A percentile compares a stretch with the other conserved stretches of the same genome.
Conservation (phyloP, 2,797 vertebrate genomes). For the Balearica regulorum region DNA sequence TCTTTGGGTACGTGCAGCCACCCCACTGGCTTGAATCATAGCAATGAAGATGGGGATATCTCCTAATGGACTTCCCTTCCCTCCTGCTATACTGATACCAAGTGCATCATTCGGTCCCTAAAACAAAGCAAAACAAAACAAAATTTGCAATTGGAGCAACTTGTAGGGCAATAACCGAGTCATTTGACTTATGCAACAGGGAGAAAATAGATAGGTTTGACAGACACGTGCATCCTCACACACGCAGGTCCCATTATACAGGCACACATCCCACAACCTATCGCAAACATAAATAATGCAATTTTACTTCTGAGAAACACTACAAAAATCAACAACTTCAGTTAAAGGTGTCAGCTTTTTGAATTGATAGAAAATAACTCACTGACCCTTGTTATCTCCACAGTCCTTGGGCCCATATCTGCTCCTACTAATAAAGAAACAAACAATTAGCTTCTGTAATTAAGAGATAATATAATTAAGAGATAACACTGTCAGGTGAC, state of each 20-base stretch:
- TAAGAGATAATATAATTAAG: slow-evolving; percentile 61
- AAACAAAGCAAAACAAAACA: not conserved
- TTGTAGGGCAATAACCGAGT: not conserved
- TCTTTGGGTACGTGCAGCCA: slow-evolving; percentile 86
- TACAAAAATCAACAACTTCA: not conserved
- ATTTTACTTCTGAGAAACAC: not conserved
- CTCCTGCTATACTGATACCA: slow-evolving; percentile 94
- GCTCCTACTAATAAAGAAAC: slow-evolving; percentile 66
- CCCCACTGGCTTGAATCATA: slow-evolving; percentile 95
- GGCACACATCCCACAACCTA: not conserved
- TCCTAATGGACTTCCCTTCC: slow-evolving; percentile 90
- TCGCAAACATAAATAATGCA: not conserved
- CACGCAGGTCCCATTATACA: not conserved
- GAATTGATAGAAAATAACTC: slow-evolving; percentile 13
- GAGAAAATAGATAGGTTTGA: not conserved
- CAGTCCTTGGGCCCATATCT: slow-evolving; percentile 79
- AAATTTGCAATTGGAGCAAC: not conserved
- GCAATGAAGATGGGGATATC: slow-evolving; percentile 95
- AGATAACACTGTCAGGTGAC: slow-evolving; percentile 36
- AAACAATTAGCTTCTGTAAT: slow-evolving; percentile 60
- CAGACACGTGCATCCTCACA: not conserved
- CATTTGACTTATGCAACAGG: not conserved
- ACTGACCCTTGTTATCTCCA: slow-evolving; percentile 89
- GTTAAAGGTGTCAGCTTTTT: not conserved
- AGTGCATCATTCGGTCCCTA: slow-evolving; percentile 88